phyloP scores from a whole-genome alignment of 2,888 invertebrate genomes.

The Unio delphinus region DNA sequence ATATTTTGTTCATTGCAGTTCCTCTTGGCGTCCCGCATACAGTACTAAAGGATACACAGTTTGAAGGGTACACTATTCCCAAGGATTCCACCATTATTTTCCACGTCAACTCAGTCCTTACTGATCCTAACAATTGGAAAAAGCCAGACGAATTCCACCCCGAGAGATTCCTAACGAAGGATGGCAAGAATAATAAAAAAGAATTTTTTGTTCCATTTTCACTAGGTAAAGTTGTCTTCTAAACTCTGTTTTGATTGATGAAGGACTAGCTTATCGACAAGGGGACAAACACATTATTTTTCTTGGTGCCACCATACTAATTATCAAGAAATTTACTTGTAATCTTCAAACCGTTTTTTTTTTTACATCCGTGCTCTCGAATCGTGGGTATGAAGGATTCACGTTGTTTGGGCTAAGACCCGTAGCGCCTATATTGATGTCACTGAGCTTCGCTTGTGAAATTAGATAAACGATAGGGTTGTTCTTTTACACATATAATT shows the following conservation, averaged over 20 bases:
- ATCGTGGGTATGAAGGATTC: too few species aligned
- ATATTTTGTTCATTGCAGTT: conserved; percentile 5
- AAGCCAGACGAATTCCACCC: conserved; percentile 44
- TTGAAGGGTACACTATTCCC: conserved; percentile 56
- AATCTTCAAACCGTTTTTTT: too few species aligned
- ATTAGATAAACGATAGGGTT: too few species aligned
- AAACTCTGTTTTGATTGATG: neutral
- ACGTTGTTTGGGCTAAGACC: too few species aligned
- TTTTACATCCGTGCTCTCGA: too few species aligned
- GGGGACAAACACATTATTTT: too few species aligned
- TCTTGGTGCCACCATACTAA: too few species aligned
- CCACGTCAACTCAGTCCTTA: conserved; percentile 32
- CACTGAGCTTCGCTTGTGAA: too few species aligned
- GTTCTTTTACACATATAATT: too few species aligned
- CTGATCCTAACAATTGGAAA: conserved; percentile 31
- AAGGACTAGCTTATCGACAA: too few species aligned
- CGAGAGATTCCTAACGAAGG: conserved; percentile 33
- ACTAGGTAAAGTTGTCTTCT: conserved; percentile 10
- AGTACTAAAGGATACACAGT: conserved; percentile 38
- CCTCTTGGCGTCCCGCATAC: conserved; percentile 17
- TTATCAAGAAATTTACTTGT: too few species aligned
- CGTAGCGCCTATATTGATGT: too few species aligned
- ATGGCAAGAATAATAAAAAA: conserved; percentile 4
- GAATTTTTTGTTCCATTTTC: conserved; percentile 22
- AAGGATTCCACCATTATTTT: conserved; percentile 32